These are phyloP conservation scores for Prunella strophiata DNA, from an alignment of 2,797 vertebrate species.

Conservation along the genomic window DNA sequence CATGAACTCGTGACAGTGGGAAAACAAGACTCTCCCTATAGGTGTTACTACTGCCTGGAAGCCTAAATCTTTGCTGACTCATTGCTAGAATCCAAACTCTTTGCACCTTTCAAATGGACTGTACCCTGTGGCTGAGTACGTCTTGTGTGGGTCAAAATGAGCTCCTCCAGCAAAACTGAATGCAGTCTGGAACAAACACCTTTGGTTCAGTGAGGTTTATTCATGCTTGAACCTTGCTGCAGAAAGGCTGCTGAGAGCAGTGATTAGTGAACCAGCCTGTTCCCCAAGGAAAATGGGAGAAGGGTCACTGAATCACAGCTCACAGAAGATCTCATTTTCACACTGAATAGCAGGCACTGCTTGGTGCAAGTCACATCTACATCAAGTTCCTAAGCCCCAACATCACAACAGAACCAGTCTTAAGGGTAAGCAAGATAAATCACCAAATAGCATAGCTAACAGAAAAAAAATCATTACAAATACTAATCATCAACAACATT, in stretches of 20 bases:
- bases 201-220: neutral
- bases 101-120: neutral
- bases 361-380: neutral
- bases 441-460: neutral
- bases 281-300: neutral
- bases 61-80: neutral
- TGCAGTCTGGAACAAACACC: neutral
- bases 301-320: neutral
- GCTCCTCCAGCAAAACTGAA: neutral
- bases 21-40: neutral
- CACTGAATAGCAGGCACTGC: neutral
- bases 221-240: neutral
- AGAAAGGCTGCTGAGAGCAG: neutral
- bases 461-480: neutral
- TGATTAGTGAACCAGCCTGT: neutral
- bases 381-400: neutral
- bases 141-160: neutral
- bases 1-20: rapidly evolving
- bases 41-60: neutral
- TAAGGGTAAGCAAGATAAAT: neutral
- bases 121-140: neutral
- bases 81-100: neutral
- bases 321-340: neutral
- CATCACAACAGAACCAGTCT: neutral
- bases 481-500: neutral